These are phyloP conservation scores for Heliocidaris erythrogramma DNA, from an alignment of 35 echinoderm and acorn worm genomes.

Conservation along the genomic window DNA sequence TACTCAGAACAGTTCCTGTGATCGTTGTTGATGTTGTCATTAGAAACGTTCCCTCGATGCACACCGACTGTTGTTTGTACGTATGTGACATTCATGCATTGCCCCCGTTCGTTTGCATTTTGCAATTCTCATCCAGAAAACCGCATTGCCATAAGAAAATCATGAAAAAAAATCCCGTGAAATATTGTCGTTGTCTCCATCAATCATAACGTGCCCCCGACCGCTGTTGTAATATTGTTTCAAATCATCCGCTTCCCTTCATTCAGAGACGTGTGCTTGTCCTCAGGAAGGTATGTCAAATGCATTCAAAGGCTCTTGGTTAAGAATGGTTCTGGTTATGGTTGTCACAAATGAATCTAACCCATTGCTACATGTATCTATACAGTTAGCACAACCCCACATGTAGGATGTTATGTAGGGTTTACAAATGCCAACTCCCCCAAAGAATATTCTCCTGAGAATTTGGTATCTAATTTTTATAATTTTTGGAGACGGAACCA, in stretches of 20 bases:
- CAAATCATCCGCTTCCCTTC: background rate
- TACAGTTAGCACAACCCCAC: background rate
- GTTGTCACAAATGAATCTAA: background rate
- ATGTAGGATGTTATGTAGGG: background rate
- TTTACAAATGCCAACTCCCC: background rate
- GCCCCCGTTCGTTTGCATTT: background rate
- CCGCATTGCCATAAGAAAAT: no score
- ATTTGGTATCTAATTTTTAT: no score
- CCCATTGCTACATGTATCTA: background rate
- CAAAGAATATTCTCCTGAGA: no score
- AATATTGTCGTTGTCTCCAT: background rate
- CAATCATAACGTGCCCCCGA: background rate
- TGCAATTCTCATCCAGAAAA: background rate
- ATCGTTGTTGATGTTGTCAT: background rate
- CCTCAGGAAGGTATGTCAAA: conserved; percentile 23
- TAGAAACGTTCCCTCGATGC: background rate
- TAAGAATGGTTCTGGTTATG: background rate
- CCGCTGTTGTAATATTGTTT: background rate
- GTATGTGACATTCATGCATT: background rate
- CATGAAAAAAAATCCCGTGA: background rate
- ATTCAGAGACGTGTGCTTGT: background rate
- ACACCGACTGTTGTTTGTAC: background rate
- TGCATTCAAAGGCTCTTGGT: background rate
- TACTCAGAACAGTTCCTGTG: background rate
- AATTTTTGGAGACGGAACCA: no score